Percentiles rank a stretch among this genome's conserved stretches.
phyloP scores from a whole-genome alignment of 2,888 invertebrate genomes.

The Baronia brevicornis region DNA sequence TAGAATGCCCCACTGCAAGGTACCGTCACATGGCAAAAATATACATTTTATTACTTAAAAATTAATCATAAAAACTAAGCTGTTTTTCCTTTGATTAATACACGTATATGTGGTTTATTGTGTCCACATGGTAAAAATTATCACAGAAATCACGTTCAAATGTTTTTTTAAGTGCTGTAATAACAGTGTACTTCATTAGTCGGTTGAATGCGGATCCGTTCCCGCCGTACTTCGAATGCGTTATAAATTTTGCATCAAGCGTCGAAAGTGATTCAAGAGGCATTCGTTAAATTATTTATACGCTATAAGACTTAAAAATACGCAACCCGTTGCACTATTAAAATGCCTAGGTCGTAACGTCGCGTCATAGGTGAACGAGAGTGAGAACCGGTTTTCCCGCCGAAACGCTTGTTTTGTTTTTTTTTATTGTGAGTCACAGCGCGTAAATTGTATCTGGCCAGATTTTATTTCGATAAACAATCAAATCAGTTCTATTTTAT shows the following conservation, averaged over 20 bases:
- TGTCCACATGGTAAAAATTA: too few species aligned
- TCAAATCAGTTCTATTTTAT: slow-evolving; percentile 4
- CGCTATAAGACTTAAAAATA: slow-evolving; percentile 15
- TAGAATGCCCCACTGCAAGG: too few species aligned
- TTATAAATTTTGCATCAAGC: slow-evolving; percentile 10
- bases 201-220: slow-evolving; percentile 6
- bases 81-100: too few species aligned
- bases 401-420: slow-evolving; percentile 11
- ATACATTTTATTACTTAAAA: too few species aligned
- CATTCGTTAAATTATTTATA: slow-evolving; percentile 13
- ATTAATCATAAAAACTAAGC: too few species aligned
- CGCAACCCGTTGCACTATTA: slow-evolving; percentile 10
- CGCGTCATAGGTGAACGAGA: slow-evolving; percentile 16
- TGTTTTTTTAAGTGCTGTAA: too few species aligned
- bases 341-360: slow-evolving; percentile 16
- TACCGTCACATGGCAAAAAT: too few species aligned
- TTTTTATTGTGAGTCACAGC: slow-evolving; percentile 10
- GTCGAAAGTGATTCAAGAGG: slow-evolving; percentile 14
- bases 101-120: too few species aligned
- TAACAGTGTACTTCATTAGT: too few species aligned
- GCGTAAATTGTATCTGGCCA: slow-evolving; percentile 10
- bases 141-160: too few species aligned
- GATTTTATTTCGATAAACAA: slow-evolving; percentile 12
- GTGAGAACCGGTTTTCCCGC: slow-evolving; percentile 4
- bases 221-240: slow-evolving; percentile 12